Base-by-base conservation (phyloP, 1,140 invertebrate genomes). In the Ceratina calcarata region DNA sequence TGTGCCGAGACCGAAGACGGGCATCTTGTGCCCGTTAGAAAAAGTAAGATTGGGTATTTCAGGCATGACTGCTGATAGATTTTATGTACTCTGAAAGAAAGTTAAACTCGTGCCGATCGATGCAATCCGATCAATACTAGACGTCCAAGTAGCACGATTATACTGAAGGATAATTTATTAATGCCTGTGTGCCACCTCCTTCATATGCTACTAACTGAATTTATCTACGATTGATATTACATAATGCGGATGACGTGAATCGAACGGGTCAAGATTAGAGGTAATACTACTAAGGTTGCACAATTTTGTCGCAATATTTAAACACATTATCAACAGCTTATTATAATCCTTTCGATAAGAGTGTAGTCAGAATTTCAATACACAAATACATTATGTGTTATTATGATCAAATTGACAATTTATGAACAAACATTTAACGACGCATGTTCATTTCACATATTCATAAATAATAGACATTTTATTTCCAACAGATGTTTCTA, bases 21-120 rank as follows among this genome's bases (percentile, higher is more conserved):
- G 82, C 83, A 88, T 86, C 70, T 86, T 85, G n/a, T 77, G 20
- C 27, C 86, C 80, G 81, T 88, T 84, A 1, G 70, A 82, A 49
- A 88, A 84, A 1, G 80, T 78, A 1, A 82, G 45, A 4, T 55
- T 66, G 0, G 86, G 83, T 71, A 86, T 86, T 24, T 51, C 2
- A 32, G 64, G 1, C 85, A 86, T 86, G 65, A 8, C 65, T 20
- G 16, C 61, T 51, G 20, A 32, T 55, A 72, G 3, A 61, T 49
- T 13, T 61, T 18, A 3, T 15, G 15, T 15, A 45, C 3, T 3
- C 10, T 1, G 37, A 45, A 45, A 45, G 37, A 45, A 4, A 32
- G 4, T 32, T 4, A 32, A 32, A 45, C 37, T 45, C 37, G 37
- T 45, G 37, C 10, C 37, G 37, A 45, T 45, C 37, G 10, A 45